These are phyloP conservation scores for Temnothorax rugatulus DNA, from an alignment of 2,888 invertebrate genomes.

Conservation along the genomic window DNA sequence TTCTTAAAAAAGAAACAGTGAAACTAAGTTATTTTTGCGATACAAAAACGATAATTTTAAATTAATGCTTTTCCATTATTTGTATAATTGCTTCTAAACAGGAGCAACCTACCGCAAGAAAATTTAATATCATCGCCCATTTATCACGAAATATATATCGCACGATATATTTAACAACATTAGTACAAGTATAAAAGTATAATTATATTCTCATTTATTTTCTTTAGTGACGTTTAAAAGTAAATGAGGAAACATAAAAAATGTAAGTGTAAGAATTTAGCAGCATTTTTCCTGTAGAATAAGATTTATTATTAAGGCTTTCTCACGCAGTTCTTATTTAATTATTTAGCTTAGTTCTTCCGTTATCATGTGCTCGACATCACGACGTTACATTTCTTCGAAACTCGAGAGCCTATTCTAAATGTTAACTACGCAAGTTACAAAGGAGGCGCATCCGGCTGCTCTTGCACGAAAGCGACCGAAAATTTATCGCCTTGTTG, in stretches of 20 bases:
- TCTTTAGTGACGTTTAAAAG: background rate
- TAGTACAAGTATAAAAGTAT: background rate
- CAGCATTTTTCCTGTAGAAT: background rate
- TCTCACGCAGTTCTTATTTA: background rate
- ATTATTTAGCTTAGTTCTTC: slow-evolving; percentile 18
- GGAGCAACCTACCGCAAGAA: background rate
- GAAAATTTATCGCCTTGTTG: slow-evolving; percentile 74
- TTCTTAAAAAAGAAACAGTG: background rate
- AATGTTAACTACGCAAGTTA: slow-evolving; percentile 46
- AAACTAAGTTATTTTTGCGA: background rate
- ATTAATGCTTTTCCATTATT: background rate
- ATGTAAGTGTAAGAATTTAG: background rate
- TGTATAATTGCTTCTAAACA: background rate
- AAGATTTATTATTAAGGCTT: background rate
- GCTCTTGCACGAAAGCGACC: slow-evolving; percentile 63
- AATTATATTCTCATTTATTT: background rate
- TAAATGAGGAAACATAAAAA: background rate
- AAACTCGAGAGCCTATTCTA: slow-evolving; percentile 4
- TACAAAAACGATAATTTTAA: background rate
- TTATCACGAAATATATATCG: background rate
- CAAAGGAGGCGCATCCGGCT: slow-evolving; percentile 55
- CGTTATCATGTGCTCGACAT: slow-evolving; percentile 25
- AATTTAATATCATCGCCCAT: background rate
- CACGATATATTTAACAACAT: background rate
- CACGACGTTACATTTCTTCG: slow-evolving; percentile 22